Conservation (phyloP, 2,113 vertebrate genomes). For the Nansenia antarctica region DNA sequence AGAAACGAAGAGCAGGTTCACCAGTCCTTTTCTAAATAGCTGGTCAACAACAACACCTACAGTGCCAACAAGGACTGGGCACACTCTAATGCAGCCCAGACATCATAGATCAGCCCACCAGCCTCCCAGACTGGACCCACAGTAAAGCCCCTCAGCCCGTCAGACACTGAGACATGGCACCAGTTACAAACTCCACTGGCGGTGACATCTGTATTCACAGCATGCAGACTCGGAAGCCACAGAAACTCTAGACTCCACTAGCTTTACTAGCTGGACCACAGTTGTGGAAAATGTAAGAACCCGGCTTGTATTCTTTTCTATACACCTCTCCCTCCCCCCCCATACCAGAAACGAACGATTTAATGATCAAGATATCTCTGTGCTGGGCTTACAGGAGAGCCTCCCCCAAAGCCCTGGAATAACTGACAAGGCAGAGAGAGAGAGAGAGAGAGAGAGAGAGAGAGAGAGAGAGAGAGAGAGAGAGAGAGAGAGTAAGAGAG, state of each 20-base stretch:
- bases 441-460: too few relatives aligned
- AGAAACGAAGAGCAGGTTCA: too few relatives aligned
- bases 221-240: slow-evolving; percentile 47
- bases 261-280: slow-evolving; percentile 25
- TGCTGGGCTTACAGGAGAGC: background rate
- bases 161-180: slow-evolving; percentile 56
- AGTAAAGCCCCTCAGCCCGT: slow-evolving; percentile 49
- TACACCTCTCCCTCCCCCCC: background rate
- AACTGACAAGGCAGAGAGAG: slow-evolving; percentile 48
- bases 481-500: background rate
- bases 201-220: slow-evolving; percentile 54
- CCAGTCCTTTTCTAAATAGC: background rate
- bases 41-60: background rate
- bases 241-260: slow-evolving; percentile 45
- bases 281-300: slow-evolving; percentile 42
- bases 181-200: slow-evolving; percentile 50
- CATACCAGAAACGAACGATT: background rate
- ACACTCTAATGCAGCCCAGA: background rate
- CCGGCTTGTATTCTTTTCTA: slow-evolving; percentile 25
- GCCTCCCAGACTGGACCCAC: slow-evolving; percentile 18
- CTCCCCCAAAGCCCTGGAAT: slow-evolving; percentile 41
- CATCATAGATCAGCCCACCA: slow-evolving; percentile 49
- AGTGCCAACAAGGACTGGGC: background rate
- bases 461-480: background rate
- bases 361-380: slow-evolving; percentile 5